phyloP scores from a whole-genome alignment of 2,888 invertebrate species.

The Caenorhabditis japonica region DNA sequence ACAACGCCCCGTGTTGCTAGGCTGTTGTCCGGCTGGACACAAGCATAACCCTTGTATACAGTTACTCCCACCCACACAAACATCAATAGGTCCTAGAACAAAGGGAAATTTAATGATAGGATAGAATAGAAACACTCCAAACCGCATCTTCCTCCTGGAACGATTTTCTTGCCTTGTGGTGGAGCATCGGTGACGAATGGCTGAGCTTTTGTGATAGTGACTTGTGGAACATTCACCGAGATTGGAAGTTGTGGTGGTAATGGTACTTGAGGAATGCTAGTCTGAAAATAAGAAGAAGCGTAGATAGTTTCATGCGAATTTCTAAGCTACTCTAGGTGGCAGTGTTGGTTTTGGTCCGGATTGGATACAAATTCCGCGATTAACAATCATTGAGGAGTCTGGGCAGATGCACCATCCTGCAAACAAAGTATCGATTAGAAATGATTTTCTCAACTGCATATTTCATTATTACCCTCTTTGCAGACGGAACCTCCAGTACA shows the following conservation, averaged over 20 bases:
- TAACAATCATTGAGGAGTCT: constrained; percentile 72
- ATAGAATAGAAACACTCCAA: constrained; percentile 42
- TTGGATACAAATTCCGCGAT: constrained; percentile 71
- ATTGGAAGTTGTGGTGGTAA: constrained; percentile 31
- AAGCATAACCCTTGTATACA: constrained; percentile 74
- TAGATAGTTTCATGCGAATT: constrained; percentile 1
- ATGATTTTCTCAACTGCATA: neutral
- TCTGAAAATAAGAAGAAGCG: constrained; percentile 27
- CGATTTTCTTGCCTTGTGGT: constrained; percentile 61
- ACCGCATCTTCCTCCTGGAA: constrained; percentile 70
- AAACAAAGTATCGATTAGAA: too few relatives aligned
- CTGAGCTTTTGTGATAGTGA: constrained; percentile 47
- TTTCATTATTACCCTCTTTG: constrained; percentile 50
- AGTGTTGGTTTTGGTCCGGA: constrained; percentile 60
- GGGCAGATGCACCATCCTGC: constrained; percentile 77
- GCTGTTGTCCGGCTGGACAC: constrained; percentile 74
- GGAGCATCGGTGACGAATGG: constrained; percentile 40
- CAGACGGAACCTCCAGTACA: constrained; percentile 72
- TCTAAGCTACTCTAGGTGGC: constrained; percentile 52
- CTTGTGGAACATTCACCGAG: constrained; percentile 32
- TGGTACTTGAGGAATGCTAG: constrained; percentile 39
- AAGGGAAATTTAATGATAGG: constrained; percentile 43
- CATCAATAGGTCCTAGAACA: constrained; percentile 73
- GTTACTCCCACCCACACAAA: constrained; percentile 73
- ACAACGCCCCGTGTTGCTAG: constrained; percentile 64